phyloP scores from a whole-genome alignment of 2,888 invertebrate species.

The Coelinius sp. region DNA sequence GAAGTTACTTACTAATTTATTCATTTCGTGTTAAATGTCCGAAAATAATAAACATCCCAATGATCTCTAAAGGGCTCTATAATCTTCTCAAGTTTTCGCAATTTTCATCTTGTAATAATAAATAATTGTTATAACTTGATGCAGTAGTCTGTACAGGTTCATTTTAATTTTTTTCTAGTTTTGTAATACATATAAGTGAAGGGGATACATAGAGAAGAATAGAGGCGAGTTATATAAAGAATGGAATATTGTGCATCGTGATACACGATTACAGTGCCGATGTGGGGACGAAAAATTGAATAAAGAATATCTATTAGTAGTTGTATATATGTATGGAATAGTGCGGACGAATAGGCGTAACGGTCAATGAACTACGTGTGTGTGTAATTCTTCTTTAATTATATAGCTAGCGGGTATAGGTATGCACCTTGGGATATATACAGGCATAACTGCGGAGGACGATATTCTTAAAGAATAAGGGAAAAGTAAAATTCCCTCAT shows the following conservation, averaged over 20 bases:
- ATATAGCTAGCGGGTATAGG: constrained; percentile 43
- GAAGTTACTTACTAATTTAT: no score
- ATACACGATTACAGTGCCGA: background rate
- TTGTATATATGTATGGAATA: constrained; percentile 29
- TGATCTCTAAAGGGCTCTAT: background rate
- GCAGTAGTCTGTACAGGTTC: background rate
- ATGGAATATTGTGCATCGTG: background rate
- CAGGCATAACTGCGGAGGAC: background rate
- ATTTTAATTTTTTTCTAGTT: background rate
- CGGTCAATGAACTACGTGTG: constrained; percentile 53
- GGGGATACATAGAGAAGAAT: background rate
- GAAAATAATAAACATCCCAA: no score
- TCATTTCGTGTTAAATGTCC: no score
- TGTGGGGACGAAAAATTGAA: background rate
- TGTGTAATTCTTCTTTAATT: constrained; percentile 51
- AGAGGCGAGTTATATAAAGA: background rate
- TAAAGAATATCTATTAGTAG: background rate
- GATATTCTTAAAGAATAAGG: background rate
- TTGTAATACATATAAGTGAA: background rate
- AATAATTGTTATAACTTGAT: no score
- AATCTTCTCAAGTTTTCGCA: background rate
- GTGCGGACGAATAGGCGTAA: constrained; percentile 49
- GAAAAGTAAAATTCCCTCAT: background rate
- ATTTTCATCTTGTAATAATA: no score
- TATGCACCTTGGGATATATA: background rate